These are phyloP conservation scores for Aplidium turbinatum DNA, from an alignment of 23 tunicate genomes.

Conservation along the genomic window DNA sequence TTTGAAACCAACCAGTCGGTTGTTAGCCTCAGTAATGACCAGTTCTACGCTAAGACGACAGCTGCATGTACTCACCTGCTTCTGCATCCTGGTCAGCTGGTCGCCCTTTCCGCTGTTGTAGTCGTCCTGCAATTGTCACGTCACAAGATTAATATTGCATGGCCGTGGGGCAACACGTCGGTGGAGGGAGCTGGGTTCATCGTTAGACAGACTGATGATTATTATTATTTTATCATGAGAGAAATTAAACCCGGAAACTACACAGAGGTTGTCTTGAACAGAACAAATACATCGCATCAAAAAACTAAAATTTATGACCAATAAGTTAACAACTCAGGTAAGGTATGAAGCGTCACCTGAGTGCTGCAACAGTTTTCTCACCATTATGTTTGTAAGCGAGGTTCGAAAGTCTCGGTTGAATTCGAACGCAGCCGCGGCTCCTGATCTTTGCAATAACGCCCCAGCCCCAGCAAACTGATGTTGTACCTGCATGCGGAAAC, in stretches of 20 bases:
- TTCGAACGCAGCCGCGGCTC: constrained; percentile 59
- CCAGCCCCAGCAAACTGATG: constrained; percentile 39
- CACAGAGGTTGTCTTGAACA: too few species aligned
- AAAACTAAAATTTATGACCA: neutral
- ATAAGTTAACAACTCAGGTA: neutral
- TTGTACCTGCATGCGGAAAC: constrained; percentile 45
- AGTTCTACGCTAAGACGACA: too few species aligned
- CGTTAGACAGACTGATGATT: too few species aligned
- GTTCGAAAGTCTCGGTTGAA: constrained; percentile 76
- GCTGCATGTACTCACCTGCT: constrained; percentile 67
- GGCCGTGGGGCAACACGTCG: too few species aligned
- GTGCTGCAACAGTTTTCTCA: neutral
- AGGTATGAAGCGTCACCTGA: neutral
- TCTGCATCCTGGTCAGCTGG: constrained; percentile 63
- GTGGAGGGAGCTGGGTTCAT: too few species aligned
- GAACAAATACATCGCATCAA: too few species aligned
- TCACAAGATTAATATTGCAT: neutral
- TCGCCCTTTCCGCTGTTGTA: constrained; percentile 88
- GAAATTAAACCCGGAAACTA: too few species aligned
- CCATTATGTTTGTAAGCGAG: constrained; percentile 51
- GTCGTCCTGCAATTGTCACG: constrained; percentile 74
- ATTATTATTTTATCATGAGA: too few species aligned
- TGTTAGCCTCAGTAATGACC: too few species aligned
- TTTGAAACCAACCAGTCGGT: too few species aligned
- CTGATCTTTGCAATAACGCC: constrained; percentile 52